Evolutionary conservation across 2,113 vertebrate genomes (phyloP), one percentile per base, ranked within the genome.

Genomic region (Chaetodon auriga): DNA sequence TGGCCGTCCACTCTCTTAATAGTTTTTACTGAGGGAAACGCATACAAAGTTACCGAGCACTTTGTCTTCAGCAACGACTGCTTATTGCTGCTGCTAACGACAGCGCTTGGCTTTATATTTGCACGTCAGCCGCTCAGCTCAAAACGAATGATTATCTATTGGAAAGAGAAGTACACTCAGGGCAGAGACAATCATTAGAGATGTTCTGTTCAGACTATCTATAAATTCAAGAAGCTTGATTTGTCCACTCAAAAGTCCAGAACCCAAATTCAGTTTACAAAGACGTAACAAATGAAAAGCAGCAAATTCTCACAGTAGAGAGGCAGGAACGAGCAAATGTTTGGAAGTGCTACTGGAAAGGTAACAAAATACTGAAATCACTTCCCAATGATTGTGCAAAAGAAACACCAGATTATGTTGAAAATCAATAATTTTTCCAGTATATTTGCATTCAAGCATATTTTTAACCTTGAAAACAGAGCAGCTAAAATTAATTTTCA

Each of bases 41-140:
- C 55, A 73, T 14, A 66, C 2, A 46, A 58, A 72, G 78, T 80
- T 1, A 76, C 48, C 13, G 16, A 30, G 19, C 21, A 66, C 60
- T 90, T 69, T 0, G 71, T 83, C 70, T 79, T 51, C 13, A 55
- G 12, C 25, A 68, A 60, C 25, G 19, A 71, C 15, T 14, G 23
- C 19, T 48, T 63, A 21, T 25, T 21, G 5, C 43, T n/a, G 18
- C 23, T 16, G 41, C 6, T 30, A n/a, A 76, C 19, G n/a, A 35
- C 41, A 18, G 14, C 14, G 13, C 13, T 4, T 7, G 2, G 23
- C 49, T 68, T 15, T 23, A 14, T 30, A 54, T 51, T 45, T 45
- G 35, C n/a, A 51, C 18, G 4, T 23, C 5, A 15, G 57, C 60
- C 46, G 58, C 43, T 43, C 35, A 30, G 4, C 35, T 68, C 2